Percentiles rank a stretch among this genome's conserved stretches.
phyloP scores from a whole-genome alignment of 2,797 vertebrate species.

The Alectoris magna region DNA sequence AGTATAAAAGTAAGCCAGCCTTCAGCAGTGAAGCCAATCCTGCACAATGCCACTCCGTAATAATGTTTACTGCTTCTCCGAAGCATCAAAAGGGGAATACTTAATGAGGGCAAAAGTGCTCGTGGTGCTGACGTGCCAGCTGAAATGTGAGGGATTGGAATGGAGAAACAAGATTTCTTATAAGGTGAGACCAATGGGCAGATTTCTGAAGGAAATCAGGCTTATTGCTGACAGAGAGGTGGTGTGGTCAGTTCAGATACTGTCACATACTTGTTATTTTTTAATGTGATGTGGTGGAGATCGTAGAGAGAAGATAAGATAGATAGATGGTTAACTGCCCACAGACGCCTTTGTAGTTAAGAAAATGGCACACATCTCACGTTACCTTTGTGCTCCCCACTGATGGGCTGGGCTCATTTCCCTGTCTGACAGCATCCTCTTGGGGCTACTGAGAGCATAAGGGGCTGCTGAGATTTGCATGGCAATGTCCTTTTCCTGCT shows the following conservation, averaged over 20 bases:
- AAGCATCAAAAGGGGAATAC: constrained; percentile 28
- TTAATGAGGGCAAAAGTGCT: constrained; percentile 35
- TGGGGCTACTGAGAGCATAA: fast-evolving
- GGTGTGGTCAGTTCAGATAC: not conserved
- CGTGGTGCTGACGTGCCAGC: not conserved
- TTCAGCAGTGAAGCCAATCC: not conserved
- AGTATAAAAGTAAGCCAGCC: constrained; percentile 27
- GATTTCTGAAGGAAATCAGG: not conserved
- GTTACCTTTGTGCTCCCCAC: fast-evolving
- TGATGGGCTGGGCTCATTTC: not conserved
- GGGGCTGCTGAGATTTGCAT: not conserved
- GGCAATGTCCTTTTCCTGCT: not conserved
- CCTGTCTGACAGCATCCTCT: fast-evolving
- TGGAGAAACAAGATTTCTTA: not conserved
- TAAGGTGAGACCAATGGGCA: not conserved
- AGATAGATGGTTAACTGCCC: not conserved
- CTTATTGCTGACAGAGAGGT: not conserved
- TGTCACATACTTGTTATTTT: fast-evolving
- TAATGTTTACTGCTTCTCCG: constrained; percentile 2
- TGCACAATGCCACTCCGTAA: not conserved
- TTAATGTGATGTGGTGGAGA: fast-evolving
- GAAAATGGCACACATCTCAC: fast-evolving
- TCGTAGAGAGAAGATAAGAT: not conserved
- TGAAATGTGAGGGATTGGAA: fast-evolving
- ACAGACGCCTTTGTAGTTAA: not conserved